Percentiles rank a stretch among this genome's conserved stretches.
Conservation (phyloP, 2,113 vertebrate genomes). For the Climacteris rufus region DNA sequence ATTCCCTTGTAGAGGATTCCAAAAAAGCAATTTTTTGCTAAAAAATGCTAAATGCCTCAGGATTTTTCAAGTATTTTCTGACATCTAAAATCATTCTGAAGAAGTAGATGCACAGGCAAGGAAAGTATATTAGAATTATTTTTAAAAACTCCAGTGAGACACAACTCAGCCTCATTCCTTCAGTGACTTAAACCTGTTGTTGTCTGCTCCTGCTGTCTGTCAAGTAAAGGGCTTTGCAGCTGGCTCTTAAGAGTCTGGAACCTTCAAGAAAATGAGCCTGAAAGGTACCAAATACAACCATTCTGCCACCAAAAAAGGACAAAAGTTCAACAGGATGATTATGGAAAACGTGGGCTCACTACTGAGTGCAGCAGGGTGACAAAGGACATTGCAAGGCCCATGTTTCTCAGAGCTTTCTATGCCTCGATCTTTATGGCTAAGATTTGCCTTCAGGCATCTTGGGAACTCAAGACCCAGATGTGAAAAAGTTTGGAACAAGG, state of each 20-base stretch:
- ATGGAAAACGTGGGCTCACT: background rate
- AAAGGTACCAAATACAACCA: background rate
- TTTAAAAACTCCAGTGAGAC: background rate
- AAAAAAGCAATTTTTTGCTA: background rate
- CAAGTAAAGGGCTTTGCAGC: background rate
- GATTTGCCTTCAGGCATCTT: background rate
- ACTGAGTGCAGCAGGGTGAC: background rate
- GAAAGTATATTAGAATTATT: background rate
- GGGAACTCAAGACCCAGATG: background rate
- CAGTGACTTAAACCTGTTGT: background rate
- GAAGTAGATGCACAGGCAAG: background rate
- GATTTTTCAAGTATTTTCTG: background rate
- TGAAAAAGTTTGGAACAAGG: background rate
- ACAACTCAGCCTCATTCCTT: background rate
- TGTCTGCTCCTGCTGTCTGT: background rate
- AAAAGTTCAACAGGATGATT: background rate
- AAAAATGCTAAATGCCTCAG: background rate
- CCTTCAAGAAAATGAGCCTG: background rate
- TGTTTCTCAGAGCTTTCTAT: background rate
- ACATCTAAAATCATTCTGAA: background rate
- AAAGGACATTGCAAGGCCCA: background rate
- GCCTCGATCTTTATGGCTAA: background rate
- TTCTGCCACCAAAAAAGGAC: background rate
- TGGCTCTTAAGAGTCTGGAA: background rate
- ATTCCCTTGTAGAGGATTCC: background rate